These are phyloP conservation scores for Sarcophaga peregrina DNA, from an alignment of 1,140 invertebrate genomes.

Conservation along the genomic window DNA sequence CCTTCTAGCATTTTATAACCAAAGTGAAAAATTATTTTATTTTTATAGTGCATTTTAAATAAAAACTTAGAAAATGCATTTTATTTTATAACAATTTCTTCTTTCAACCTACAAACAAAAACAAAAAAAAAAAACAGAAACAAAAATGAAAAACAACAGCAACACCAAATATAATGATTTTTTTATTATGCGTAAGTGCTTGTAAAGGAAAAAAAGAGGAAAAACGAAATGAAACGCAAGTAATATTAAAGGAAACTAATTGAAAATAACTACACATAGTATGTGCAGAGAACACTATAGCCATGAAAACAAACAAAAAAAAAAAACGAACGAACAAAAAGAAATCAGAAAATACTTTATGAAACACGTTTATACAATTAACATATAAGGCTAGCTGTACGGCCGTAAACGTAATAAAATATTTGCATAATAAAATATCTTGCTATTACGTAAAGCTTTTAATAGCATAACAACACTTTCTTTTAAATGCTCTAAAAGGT, in stretches of 20 bases:
- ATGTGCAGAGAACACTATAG: not conserved
- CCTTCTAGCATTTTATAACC: not conserved
- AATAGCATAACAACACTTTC: too few species aligned
- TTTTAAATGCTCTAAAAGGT: too few species aligned
- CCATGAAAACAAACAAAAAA: not conserved
- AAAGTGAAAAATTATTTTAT: not conserved
- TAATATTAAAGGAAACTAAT: not conserved
- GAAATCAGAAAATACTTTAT: not conserved
- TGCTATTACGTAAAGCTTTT: too few species aligned
- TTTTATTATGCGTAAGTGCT: slow-evolving; percentile 22
- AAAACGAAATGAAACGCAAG: not conserved
- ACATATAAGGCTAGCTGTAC: not conserved
- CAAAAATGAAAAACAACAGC: too few species aligned
- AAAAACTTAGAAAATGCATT: slow-evolving; percentile 2
- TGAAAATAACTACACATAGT: slow-evolving; percentile 5
- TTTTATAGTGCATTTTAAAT: slow-evolving; percentile 3
- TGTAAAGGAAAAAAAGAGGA: not conserved
- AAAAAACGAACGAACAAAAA: too few species aligned
- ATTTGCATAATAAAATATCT: too few species aligned
- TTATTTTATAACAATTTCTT: slow-evolving; percentile 7
- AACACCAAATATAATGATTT: too few species aligned
- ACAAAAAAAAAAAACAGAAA: too few species aligned
- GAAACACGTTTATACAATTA: slow-evolving; percentile 15
- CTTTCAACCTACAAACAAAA: not conserved
- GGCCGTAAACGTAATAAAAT: not conserved